Conservation (phyloP, 2,888 invertebrate species). For the Patella depressa region DNA sequence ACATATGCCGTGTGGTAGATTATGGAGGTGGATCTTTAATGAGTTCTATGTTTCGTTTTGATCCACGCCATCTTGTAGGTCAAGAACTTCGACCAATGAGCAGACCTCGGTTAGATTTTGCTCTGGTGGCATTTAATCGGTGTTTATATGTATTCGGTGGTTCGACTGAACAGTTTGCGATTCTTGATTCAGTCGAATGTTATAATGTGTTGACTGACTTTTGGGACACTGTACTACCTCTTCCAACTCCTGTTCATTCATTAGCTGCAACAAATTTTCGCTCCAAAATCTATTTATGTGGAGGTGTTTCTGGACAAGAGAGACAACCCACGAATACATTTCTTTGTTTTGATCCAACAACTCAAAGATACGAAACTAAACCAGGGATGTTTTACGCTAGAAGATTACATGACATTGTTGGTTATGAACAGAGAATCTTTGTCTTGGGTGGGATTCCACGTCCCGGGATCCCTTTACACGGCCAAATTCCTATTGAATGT, state of each 20-base stretch:
- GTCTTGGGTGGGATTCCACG: slow-evolving; percentile 68
- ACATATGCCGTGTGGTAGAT: slow-evolving; percentile 69
- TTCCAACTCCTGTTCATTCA: slow-evolving; percentile 65
- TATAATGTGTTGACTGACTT: slow-evolving; percentile 65
- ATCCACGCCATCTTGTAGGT: slow-evolving; percentile 66
- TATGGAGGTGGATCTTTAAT: slow-evolving; percentile 70
- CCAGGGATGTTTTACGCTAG: slow-evolving; percentile 67
- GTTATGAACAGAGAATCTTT: slow-evolving; percentile 56
- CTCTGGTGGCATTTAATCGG: slow-evolving; percentile 58
- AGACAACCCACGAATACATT: slow-evolving; percentile 63
- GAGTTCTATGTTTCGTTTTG: slow-evolving; percentile 68
- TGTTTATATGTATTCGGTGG: slow-evolving; percentile 67
- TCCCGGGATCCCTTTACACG: slow-evolving; percentile 64
- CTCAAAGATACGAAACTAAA: slow-evolving; percentile 58
- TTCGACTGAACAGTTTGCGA: slow-evolving; percentile 63
- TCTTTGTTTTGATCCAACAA: slow-evolving; percentile 57
- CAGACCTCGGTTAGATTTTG: slow-evolving; percentile 64
- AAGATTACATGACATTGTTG: slow-evolving; percentile 68
- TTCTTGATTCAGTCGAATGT: slow-evolving; percentile 67
- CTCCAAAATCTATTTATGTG: slow-evolving; percentile 65
- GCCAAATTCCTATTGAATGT: slow-evolving; percentile 68
- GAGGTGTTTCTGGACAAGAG: slow-evolving; percentile 65
- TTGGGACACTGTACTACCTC: slow-evolving; percentile 65
- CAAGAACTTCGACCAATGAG: slow-evolving; percentile 67
- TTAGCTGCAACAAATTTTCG: slow-evolving; percentile 58